Conservation (phyloP, 1,140 invertebrate genomes). For the Platyura marginata region DNA sequence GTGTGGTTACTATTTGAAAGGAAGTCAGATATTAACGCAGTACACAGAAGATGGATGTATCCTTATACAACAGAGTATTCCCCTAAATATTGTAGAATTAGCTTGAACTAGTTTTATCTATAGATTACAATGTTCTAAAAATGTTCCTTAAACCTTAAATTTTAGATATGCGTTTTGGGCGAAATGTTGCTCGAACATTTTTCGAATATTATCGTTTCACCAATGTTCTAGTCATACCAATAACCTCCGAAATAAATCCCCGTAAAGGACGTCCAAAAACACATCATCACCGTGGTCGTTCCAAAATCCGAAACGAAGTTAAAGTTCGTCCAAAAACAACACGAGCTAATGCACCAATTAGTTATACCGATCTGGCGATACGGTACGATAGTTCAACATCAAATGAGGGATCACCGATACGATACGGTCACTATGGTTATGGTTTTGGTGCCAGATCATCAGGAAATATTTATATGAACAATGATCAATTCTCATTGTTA, state of each 20-base stretch:
- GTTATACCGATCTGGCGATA: constrained; percentile 36
- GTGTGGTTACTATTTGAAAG: constrained; percentile 54
- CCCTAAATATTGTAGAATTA: no score
- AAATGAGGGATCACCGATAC: constrained; percentile 22
- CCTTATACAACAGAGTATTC: background rate
- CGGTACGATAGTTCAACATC: constrained; percentile 29
- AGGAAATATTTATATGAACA: constrained; percentile 1
- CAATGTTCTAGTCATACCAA: constrained; percentile 41
- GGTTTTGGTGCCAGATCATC: background rate
- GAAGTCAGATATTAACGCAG: constrained; percentile 43
- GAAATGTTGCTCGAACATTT: constrained; percentile 55
- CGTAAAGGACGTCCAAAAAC: constrained; percentile 24
- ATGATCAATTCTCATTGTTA: constrained; percentile 16
- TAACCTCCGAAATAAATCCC: constrained; percentile 29
- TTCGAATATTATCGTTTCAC: constrained; percentile 63
- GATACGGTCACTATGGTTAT: constrained; percentile 8
- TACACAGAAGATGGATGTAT: constrained; percentile 85
- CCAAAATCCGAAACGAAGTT: constrained; percentile 27
- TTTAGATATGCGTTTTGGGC: constrained; percentile 42
- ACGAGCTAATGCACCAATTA: constrained; percentile 33
- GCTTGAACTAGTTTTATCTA: no score
- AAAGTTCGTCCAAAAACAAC: constrained; percentile 32
- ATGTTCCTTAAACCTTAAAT: no score
- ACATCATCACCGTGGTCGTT: constrained; percentile 27
- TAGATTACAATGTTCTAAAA: no score